phyloP scores from a whole-genome alignment of 2,113 vertebrate species.

The Upupa epops region DNA sequence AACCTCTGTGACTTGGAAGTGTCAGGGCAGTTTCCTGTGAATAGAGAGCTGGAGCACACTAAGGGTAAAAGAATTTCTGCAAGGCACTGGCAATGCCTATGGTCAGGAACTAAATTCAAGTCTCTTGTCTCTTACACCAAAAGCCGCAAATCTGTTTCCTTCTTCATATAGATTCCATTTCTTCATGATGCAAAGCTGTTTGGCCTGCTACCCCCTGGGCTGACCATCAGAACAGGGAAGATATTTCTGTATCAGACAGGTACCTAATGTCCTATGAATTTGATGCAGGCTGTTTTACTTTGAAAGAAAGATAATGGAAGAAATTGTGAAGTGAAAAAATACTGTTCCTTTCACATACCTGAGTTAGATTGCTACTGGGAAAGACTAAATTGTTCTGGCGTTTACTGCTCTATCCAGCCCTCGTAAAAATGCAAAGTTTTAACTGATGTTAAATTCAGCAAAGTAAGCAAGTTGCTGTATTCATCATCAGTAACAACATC shows the following conservation, averaged over 20 bases:
- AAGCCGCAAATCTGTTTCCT: background rate
- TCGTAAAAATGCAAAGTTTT: background rate
- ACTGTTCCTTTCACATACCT: background rate
- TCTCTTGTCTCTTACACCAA: background rate
- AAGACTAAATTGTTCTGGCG: background rate
- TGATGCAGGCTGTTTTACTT: background rate
- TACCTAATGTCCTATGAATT: fast-evolving
- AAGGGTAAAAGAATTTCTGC: background rate
- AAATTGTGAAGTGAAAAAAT: background rate
- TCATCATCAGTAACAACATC: background rate
- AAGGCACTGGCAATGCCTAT: background rate
- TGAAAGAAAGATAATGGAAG: background rate
- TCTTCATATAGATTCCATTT: background rate
- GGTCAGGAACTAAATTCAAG: background rate
- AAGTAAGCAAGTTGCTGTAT: background rate
- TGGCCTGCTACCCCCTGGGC: background rate
- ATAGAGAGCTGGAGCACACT: background rate
- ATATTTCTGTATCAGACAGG: background rate
- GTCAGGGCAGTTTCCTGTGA: background rate
- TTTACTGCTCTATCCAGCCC: background rate
- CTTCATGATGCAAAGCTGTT: background rate
- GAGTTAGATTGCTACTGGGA: background rate
- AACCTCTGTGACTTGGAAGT: background rate
- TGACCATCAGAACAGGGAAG: background rate
- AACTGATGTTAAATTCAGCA: background rate